A percentile compares a stretch with the other conserved stretches of the same genome.
These are phyloP conservation scores for Oreochromis mossambicus DNA, from an alignment of 2,797 vertebrate species.

Conservation along the genomic window DNA sequence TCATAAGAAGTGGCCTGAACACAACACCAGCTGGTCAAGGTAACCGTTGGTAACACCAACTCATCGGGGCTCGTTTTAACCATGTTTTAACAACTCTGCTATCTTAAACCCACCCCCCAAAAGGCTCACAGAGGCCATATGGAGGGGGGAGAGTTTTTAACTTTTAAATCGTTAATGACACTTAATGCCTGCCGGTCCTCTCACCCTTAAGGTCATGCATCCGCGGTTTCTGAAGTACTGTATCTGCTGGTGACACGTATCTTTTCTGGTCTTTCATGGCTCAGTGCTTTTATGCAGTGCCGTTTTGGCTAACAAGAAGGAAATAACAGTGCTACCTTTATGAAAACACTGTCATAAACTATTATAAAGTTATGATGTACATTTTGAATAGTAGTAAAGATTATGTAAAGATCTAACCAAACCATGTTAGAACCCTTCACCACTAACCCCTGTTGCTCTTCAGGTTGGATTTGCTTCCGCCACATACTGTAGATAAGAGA, in stretches of 20 bases:
- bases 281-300: background rate
- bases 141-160: background rate
- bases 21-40: conserved; percentile 82
- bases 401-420: background rate
- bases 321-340: background rate
- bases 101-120: background rate
- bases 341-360: background rate
- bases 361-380: background rate
- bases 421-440: background rate
- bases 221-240: background rate
- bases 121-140: background rate
- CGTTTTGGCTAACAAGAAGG: background rate
- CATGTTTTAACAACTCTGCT: background rate
- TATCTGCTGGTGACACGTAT: conserved; percentile 21
- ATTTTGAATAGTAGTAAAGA: background rate
- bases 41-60: conserved; percentile 36
- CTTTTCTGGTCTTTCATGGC: background rate
- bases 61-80: background rate
- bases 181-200: background rate
- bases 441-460: background rate
- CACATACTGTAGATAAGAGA: background rate
- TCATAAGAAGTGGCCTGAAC: conserved; percentile 77
- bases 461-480: background rate
- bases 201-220: background rate
- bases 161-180: background rate